Evolutionary conservation across 2,888 invertebrate genomes (phyloP), one percentile per base, ranked within the genome.

Genomic region (Zygaena filipendulae): DNA sequence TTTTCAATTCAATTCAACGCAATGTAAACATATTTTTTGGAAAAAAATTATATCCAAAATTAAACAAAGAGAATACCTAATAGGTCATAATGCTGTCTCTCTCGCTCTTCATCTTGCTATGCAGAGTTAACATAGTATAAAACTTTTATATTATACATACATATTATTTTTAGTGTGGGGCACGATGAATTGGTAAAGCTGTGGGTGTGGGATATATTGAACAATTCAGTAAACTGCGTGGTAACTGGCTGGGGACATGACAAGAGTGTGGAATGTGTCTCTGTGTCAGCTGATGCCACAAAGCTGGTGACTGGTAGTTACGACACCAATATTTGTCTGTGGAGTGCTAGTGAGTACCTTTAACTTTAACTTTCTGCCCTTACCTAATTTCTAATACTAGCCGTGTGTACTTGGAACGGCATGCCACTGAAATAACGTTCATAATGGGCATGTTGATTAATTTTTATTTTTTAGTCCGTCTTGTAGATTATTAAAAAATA

Each of bases 151-250:
- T 20, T 7, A 12, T 3, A 9, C 10, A 23, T 30, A 9, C 16
- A 4, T 24, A 18, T 21, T 13, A 21, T 18, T 61, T 59, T 40
- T 47, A 91, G 90, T 71, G 92, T 88, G 4, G 95, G 96, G 5
- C 94, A 95, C 66, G 97, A 97, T 68, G 92, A 96, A 62, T 92
- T 92, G 2, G 90, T 90, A 0, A 87, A 92, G 79, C 67, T 97
- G 26, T 96, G 96, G 96, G 85, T 90, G 40, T 95, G 92, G 92
- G 86, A 88, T 56, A 83, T 90, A 12, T 63, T 74, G 1, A 77
- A 81, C 4, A 90, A 92, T 62, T 85, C 88, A 1, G 88, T 92
- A 5, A 87, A 90, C 42, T 91, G 92, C 55, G 81, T 90, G 13
- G 87, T 90, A 35, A 84, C 90, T 3, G 92, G 95, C 47, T 86